A percentile compares a stretch with the other conserved stretches of the same genome.
phyloP scores from a whole-genome alignment of 35 echinoderm and acorn worm species.

The Lytechinus variegatus region DNA sequence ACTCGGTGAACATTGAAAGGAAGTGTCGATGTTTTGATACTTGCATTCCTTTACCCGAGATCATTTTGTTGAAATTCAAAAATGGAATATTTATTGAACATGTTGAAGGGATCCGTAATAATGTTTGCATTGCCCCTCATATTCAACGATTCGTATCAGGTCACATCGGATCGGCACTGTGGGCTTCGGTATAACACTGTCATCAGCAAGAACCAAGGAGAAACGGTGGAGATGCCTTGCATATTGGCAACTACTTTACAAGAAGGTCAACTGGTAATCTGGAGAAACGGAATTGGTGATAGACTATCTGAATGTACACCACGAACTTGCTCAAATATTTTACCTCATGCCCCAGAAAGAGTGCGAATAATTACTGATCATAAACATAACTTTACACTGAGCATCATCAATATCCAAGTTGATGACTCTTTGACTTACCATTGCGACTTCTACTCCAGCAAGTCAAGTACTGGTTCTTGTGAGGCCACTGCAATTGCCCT shows the following conservation, averaged over 20 bases:
- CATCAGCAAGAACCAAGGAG: background rate
- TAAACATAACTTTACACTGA: background rate
- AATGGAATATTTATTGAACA: no score
- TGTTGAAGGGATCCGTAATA: background rate
- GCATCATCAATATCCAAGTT: background rate
- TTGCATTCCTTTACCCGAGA: no score
- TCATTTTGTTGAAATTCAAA: no score
- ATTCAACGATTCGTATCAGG: background rate
- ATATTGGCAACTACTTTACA: background rate
- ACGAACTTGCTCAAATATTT: background rate
- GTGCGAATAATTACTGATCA: background rate
- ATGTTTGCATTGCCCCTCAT: background rate
- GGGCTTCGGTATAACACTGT: background rate
- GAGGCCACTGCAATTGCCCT: background rate
- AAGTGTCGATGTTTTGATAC: no score
- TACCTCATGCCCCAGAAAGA: background rate
- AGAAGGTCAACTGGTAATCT: background rate
- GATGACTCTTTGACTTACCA: background rate
- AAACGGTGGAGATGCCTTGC: background rate
- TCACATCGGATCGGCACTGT: background rate
- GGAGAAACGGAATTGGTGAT: background rate
- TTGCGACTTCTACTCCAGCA: background rate
- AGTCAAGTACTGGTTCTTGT: background rate
- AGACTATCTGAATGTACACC: background rate
- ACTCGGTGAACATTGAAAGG: no score